These are phyloP conservation scores for Leptopilina myrica DNA, from an alignment of 2,888 invertebrate species.

Conservation along the genomic window DNA sequence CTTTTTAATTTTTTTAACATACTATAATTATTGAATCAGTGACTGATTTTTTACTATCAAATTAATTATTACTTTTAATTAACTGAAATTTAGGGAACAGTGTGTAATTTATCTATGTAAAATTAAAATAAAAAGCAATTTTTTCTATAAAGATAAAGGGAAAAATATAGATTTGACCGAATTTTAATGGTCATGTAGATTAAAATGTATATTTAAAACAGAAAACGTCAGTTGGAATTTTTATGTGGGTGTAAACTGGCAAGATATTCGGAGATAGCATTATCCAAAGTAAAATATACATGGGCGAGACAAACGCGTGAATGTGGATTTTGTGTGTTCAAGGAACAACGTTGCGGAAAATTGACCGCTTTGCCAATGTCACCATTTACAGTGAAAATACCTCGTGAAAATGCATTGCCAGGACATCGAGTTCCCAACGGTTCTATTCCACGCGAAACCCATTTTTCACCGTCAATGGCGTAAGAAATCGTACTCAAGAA, in stretches of 20 bases:
- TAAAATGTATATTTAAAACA: not conserved
- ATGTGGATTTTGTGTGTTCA: slow-evolving; percentile 34
- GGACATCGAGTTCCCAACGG: slow-evolving; percentile 33
- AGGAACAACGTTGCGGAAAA: slow-evolving; percentile 29
- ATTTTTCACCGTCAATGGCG: slow-evolving; percentile 24
- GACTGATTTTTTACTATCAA: no score
- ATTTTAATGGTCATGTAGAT: no score
- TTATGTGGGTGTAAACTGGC: not conserved
- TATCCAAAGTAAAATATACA: slow-evolving; percentile 19
- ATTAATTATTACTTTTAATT: no score
- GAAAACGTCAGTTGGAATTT: not conserved
- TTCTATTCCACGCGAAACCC: slow-evolving; percentile 29
- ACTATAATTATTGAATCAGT: no score
- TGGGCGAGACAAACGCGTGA: slow-evolving; percentile 2
- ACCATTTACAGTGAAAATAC: slow-evolving; percentile 26
- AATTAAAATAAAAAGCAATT: no score
- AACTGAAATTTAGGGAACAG: no score
- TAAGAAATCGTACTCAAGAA: slow-evolving; percentile 9
- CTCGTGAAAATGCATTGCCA: slow-evolving; percentile 22
- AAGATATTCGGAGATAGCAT: slow-evolving; percentile 12
- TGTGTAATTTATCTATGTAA: no score
- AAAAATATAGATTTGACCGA: no score
- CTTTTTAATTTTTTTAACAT: no score
- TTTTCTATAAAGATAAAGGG: no score
- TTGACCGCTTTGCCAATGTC: slow-evolving; percentile 38